A percentile compares a stretch with the other conserved stretches of the same genome.
Conservation (phyloP, 1,140 invertebrate species). For the Pygmarrhopalites habei region DNA sequence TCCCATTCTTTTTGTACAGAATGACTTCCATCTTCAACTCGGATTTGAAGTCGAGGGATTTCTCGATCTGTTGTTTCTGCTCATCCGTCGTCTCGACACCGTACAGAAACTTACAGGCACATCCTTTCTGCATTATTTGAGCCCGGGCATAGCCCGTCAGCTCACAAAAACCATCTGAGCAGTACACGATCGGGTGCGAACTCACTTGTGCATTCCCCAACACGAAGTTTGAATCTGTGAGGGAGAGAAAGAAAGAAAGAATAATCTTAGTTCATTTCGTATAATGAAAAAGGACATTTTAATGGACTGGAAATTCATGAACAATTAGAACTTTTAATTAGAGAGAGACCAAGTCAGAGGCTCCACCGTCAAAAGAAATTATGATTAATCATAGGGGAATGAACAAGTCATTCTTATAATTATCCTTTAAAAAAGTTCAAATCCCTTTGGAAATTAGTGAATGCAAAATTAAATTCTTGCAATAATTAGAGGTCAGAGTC, state of each 20-base stretch:
- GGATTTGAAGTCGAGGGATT: constrained; percentile 76
- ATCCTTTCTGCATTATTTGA: constrained; percentile 94
- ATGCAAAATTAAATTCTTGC: too few species aligned
- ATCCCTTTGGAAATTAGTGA: too few species aligned
- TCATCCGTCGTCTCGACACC: constrained; percentile 83
- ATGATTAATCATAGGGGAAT: too few species aligned
- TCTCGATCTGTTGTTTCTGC: constrained; percentile 79
- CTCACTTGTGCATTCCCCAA: constrained; percentile 92
- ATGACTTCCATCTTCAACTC: constrained; percentile 90
- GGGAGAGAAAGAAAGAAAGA: constrained; percentile 28
- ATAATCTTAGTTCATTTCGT: too few species aligned
- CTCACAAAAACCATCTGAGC: constrained; percentile 95
- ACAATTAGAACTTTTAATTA: too few species aligned
- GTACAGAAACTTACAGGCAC: constrained; percentile 91
- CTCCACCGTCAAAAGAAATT: too few species aligned
- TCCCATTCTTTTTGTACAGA: constrained; percentile 89
- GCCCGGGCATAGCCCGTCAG: constrained; percentile 86
- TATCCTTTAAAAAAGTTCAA: too few species aligned
- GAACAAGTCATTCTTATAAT: too few species aligned
- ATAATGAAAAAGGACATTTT: too few species aligned
- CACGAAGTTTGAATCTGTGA: constrained; percentile 95
- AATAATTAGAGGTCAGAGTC: too few species aligned
- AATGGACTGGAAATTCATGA: too few species aligned
- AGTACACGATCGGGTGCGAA: constrained; percentile 83
- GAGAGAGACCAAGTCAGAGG: too few species aligned